These are phyloP conservation scores for Prionailurus bengalensis DNA, from an alignment of 2,113 vertebrate species.

Conservation along the genomic window DNA sequence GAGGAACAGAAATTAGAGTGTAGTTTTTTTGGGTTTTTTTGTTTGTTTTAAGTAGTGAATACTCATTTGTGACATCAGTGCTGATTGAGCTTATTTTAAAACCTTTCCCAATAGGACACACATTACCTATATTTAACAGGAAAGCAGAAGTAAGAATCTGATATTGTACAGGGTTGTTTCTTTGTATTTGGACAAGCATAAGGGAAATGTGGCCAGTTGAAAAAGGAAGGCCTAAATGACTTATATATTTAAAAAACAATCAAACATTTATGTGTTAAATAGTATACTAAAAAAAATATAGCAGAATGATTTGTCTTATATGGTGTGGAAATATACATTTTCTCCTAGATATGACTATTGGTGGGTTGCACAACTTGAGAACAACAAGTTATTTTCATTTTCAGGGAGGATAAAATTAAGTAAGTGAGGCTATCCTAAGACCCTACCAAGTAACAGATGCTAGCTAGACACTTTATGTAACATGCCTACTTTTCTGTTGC, in stretches of 20 bases:
- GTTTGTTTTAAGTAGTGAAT: neutral
- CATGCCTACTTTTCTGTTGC: neutral
- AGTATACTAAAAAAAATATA: slow-evolving; percentile 6
- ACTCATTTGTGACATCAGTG: slow-evolving; percentile 21
- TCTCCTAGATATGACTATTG: neutral
- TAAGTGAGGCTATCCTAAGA: neutral
- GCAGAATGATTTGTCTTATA: neutral
- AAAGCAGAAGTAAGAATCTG: neutral
- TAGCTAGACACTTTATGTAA: neutral
- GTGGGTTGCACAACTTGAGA: neutral
- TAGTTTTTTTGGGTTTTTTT: neutral
- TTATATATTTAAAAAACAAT: neutral
- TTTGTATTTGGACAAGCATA: slow-evolving; percentile 43
- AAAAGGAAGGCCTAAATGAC: neutral
- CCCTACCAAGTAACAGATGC: neutral
- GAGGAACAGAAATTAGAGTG: neutral
- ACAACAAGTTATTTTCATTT: neutral
- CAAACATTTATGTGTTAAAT: slow-evolving; percentile 5
- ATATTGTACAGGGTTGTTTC: neutral
- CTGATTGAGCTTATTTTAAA: neutral
- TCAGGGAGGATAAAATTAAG: slow-evolving; percentile 5
- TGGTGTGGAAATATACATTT: neutral
- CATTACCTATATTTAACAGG: neutral
- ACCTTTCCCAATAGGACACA: neutral
- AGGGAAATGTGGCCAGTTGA: neutral